Conservation (phyloP, 2,797 vertebrate genomes). For the Falco berigora region DNA sequence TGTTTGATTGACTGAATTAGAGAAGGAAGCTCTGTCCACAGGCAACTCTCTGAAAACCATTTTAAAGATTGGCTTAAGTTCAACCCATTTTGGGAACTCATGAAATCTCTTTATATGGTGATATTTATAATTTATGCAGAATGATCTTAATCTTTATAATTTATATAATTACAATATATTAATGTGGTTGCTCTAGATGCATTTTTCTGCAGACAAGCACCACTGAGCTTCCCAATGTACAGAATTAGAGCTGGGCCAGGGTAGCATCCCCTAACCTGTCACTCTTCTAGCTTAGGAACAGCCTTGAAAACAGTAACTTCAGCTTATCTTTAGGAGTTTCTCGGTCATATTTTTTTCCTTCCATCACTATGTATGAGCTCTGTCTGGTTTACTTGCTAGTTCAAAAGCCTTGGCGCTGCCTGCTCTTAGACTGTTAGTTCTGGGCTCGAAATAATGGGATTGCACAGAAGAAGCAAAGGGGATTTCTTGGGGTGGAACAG, state of each 20-base stretch:
- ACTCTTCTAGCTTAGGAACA: not conserved
- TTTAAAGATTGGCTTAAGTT: not conserved
- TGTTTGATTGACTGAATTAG: not conserved
- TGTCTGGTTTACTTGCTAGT: not conserved
- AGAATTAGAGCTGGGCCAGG: not conserved
- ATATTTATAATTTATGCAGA: not conserved
- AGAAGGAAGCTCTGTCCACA: not conserved
- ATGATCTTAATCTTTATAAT: not conserved
- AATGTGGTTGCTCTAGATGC: not conserved
- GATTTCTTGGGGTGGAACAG: not conserved
- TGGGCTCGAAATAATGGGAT: not conserved
- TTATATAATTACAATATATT: not conserved
- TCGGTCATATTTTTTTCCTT: not conserved
- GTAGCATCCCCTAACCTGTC: not conserved
- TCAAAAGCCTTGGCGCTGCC: not conserved
- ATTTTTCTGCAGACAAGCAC: not conserved
- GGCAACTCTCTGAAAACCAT: not conserved
- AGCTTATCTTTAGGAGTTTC: not conserved
- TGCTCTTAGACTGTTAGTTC: not conserved
- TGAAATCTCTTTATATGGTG: not conserved
- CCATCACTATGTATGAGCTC: not conserved
- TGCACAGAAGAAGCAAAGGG: not conserved
- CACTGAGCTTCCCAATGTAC: not conserved
- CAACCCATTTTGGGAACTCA: not conserved
- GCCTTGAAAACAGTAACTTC: not conserved